Evolutionary conservation across 2,888 invertebrate genomes (phyloP).

Genomic region (Hemithea aestivaria): DNA sequence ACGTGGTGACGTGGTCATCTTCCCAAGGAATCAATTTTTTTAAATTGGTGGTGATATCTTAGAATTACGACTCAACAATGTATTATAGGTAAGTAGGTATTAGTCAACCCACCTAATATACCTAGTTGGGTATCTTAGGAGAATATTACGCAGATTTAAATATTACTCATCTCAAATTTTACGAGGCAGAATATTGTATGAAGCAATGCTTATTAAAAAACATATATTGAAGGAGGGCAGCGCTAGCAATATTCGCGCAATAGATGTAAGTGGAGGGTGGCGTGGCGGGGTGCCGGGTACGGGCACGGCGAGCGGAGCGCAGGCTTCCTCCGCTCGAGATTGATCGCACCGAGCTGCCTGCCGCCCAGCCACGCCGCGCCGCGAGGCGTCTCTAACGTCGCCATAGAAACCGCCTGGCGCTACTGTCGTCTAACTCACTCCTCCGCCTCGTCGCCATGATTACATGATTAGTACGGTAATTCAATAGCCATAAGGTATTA

Average conservation of each 20-base stretch:
- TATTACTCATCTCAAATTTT: too few relatives aligned
- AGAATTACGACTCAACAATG: too few relatives aligned
- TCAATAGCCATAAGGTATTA: conserved; percentile 14
- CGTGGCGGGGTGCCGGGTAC: conserved; percentile 15
- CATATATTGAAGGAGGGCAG: too few relatives aligned
- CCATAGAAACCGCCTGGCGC: conserved; percentile 67
- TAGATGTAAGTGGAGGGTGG: conserved; percentile 17
- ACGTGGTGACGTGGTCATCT: too few relatives aligned
- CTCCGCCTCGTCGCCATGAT: conserved; percentile 30
- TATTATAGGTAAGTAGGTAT: too few relatives aligned
- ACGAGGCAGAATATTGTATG: too few relatives aligned
- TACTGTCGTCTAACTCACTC: conserved; percentile 51
- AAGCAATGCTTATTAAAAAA: too few relatives aligned
- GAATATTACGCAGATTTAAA: too few relatives aligned
- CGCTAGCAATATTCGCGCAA: conserved; percentile 4
- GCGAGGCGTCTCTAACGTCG: conserved; percentile 55
- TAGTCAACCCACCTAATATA: too few relatives aligned
- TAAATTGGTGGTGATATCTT: too few relatives aligned
- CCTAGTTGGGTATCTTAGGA: too few relatives aligned
- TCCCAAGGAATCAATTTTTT: too few relatives aligned
- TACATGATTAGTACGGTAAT: conserved; percentile 19
- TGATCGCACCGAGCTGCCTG: conserved; percentile 48
- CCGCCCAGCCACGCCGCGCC: conserved; percentile 37
- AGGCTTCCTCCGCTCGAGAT: conserved; percentile 57
- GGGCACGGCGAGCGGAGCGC: conserved; percentile 36